Evolutionary conservation across 2,888 invertebrate genomes (phyloP).

Genomic region (Diarsia brunnea): DNA sequence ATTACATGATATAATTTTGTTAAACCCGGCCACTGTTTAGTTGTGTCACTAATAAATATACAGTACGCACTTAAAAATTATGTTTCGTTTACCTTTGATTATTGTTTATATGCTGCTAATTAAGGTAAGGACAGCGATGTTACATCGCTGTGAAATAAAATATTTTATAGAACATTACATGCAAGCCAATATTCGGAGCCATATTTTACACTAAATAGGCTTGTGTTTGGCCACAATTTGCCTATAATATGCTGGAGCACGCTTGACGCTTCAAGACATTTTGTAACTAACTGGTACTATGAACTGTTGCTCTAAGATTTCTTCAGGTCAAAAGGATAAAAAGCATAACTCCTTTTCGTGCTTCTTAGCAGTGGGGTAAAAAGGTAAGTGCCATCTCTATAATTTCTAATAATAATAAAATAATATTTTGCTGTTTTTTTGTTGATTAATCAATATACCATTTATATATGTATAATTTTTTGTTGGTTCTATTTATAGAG

Average conservation of each 20-base stretch:
- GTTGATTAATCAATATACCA: not conserved
- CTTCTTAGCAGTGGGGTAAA: not conserved
- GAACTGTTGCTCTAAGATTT: not conserved
- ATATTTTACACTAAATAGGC: not conserved
- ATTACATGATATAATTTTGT: constrained; percentile 3
- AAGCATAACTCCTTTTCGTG: not conserved
- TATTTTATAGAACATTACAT: not conserved
- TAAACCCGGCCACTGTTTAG: not conserved
- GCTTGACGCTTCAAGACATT: not conserved
- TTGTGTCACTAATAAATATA: constrained; percentile 34
- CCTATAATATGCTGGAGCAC: not conserved
- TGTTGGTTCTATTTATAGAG: constrained; percentile 48
- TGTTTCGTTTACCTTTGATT: constrained; percentile 22
- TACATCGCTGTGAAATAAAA: not conserved
- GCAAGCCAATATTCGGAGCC: not conserved
- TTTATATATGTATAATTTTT: constrained; percentile 25
- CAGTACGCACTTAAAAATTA: not conserved
- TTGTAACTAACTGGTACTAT: not conserved
- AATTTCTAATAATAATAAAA: not conserved
- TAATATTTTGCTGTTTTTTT: constrained; percentile 4
- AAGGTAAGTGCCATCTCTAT: constrained; percentile 35
- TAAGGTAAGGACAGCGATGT: not conserved
- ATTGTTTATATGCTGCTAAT: not conserved
- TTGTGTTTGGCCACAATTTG: not conserved
- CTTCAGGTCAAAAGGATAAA: not conserved